Conservation (phyloP, 2,113 vertebrate genomes). For the Crotophaga sulcirostris region DNA sequence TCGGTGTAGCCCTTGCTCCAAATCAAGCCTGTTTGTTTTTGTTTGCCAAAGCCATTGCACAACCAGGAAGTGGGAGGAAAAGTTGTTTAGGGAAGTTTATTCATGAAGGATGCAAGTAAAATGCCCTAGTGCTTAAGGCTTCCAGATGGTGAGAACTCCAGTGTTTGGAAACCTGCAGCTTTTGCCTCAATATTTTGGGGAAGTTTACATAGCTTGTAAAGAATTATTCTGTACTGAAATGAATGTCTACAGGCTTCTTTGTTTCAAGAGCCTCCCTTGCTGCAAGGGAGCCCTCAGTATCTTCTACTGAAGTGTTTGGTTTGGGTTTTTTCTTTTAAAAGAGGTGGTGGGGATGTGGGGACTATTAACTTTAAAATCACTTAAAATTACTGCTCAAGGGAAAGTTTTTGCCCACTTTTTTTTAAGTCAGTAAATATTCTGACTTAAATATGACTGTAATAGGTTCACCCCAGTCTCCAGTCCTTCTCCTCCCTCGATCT, state of each 20-base stretch:
- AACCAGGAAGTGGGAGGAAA: slow-evolving; percentile 31
- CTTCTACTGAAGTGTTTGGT: background rate
- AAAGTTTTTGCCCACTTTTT: background rate
- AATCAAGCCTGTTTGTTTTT: slow-evolving; percentile 33
- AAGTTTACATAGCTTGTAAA: background rate
- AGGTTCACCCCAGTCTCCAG: background rate
- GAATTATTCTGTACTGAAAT: slow-evolving; percentile 2
- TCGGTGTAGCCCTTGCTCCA: background rate
- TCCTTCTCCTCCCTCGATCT: background rate
- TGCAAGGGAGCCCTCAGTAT: background rate
- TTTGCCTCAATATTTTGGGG: slow-evolving; percentile 20
- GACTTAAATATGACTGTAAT: background rate
- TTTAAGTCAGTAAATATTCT: background rate
- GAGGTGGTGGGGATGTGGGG: background rate
- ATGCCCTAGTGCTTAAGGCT: background rate
- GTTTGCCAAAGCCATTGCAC: slow-evolving; percentile 26
- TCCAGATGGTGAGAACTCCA: slow-evolving; percentile 12
- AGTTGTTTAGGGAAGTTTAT: slow-evolving; percentile 54
- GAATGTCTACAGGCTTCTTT: background rate
- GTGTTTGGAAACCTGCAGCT: slow-evolving; percentile 12
- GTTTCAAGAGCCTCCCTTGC: background rate
- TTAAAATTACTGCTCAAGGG: background rate
- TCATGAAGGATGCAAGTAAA: slow-evolving; percentile 31
- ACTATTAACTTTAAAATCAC: background rate
- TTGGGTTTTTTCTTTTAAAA: background rate